Base-by-base conservation (phyloP, 1,140 invertebrate species). In the Saccostrea glomerata region DNA sequence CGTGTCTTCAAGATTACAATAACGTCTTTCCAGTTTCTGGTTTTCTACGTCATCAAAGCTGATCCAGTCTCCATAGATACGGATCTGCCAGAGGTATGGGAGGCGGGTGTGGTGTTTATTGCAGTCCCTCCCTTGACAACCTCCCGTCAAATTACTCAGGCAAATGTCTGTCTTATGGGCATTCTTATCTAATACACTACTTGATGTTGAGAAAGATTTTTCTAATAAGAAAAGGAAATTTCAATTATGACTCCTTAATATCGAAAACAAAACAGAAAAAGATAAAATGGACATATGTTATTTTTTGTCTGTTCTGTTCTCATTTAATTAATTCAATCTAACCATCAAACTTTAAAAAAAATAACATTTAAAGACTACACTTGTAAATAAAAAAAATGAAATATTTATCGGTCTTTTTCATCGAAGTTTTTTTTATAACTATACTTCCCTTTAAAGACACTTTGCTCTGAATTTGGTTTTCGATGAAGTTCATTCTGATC, bases 51-150 rank as follows among this genome's bases (percentile, higher is more conserved):
- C 58, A 36, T 70, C n/a, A 87, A 87, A 84, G 23, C 77, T 83
- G 15, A 56, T 13, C 87, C 87, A 87, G 23, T 87, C 63, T 7
- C 47, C 36, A 54, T 66, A 15, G 12, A 73, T 17, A 15, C 84
- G 56, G 20, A 84, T 40, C 58, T 87, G 87, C 87, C 87, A 87
- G 0, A 87, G 6, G 87, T 87, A 87, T 15, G 87, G 87, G 0
- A 87, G 40, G 6, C 17, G 20, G 15, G 36, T 25, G 40, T 87
- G 87, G 47, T 66, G 55, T 47, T 70, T 40, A n/a, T n/a, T 1
- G 25, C 87, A 87, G 23, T 20, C 6, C 6, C 36, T 30, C 5
- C 17, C 63, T 23, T 23, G 56, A 58, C 87, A 87, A 9, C n/a
- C 12, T 47, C 55, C 56, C 20, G 58, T 25, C 20, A 47, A 55